Evolutionary conservation across 2,797 vertebrate species (phyloP).

Genomic region (Aldrovandia affinis): DNA sequence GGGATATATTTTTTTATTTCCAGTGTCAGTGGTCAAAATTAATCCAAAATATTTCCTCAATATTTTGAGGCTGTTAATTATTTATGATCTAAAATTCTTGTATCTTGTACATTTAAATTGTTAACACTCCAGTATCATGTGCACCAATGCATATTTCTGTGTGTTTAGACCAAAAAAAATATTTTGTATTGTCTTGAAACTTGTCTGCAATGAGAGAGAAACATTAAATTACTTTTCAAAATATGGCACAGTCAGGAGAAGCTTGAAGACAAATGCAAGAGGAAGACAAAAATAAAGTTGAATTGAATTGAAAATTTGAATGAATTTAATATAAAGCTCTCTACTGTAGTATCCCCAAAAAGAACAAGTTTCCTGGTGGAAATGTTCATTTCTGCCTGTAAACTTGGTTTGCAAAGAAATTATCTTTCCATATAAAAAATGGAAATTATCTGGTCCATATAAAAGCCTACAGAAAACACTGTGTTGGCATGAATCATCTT

Average conservation of each 20-base stretch:
- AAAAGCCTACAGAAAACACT: not conserved
- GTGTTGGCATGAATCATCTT: not conserved
- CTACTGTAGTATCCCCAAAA: not conserved
- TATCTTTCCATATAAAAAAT: too few relatives aligned
- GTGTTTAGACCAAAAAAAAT: not conserved
- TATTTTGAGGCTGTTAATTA: too few relatives aligned
- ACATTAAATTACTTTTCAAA: not conserved
- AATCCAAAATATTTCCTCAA: not conserved
- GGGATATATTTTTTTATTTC: not conserved
- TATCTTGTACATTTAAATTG: not conserved
- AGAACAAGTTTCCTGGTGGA: not conserved
- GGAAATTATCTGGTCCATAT: not conserved
- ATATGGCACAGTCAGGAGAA: not conserved
- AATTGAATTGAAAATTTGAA: not conserved
- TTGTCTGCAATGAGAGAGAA: slow-evolving; percentile 17
- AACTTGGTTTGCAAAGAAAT: not conserved
- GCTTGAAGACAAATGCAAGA: not conserved
- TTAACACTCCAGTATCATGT: not conserved
- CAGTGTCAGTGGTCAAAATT: not conserved
- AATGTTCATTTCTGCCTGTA: not conserved
- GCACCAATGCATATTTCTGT: not conserved
- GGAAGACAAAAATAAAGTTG: not conserved
- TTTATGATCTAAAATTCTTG: too few relatives aligned
- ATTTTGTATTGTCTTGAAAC: not conserved
- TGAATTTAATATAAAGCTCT: not conserved